Evolutionary conservation across 2,113 vertebrate genomes (phyloP).

Genomic region (Spheniscus mendiculus): DNA sequence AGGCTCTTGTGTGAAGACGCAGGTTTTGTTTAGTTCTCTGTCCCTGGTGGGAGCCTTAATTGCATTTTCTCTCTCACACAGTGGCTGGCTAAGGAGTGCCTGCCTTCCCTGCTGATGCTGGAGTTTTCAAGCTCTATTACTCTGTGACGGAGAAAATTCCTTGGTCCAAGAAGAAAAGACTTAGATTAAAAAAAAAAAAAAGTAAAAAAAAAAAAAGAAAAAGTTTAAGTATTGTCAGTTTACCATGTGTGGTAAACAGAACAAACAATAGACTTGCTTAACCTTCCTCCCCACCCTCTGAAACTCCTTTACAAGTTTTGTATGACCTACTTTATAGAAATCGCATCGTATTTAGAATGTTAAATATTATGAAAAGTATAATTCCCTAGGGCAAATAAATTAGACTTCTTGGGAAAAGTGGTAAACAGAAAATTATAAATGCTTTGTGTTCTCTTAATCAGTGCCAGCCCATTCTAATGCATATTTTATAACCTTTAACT

Average conservation of each 20-base stretch:
- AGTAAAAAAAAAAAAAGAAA: constrained; percentile 7
- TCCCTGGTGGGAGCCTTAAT: constrained; percentile 89
- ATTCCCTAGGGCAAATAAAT: constrained; percentile 43
- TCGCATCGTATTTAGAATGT: constrained; percentile 50
- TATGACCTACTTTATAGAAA: constrained; percentile 57
- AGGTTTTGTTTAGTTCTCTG: constrained; percentile 83
- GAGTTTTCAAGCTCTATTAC: constrained; percentile 84
- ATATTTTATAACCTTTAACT: constrained; percentile 54
- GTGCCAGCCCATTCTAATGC: constrained; percentile 51
- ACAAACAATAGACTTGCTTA: constrained; percentile 60
- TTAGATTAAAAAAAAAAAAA: constrained; percentile 50
- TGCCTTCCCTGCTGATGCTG: constrained; percentile 84
- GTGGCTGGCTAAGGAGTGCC: constrained; percentile 81
- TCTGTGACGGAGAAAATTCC: constrained; percentile 81
- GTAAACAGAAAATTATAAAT: constrained; percentile 59
- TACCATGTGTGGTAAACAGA: constrained; percentile 69
- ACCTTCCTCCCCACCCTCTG: constrained; percentile 10
- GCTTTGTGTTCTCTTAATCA: constrained; percentile 51
- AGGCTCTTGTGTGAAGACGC: constrained; percentile 82
- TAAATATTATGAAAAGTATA: constrained; percentile 48
- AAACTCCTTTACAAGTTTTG: constrained; percentile 54
- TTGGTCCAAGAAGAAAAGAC: constrained; percentile 77
- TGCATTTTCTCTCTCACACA: constrained; percentile 87
- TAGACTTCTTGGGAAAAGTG: constrained; percentile 54
- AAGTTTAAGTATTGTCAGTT: constrained; percentile 75